Evolutionary conservation across 2,797 vertebrate species (phyloP).

Genomic region (Semaprochilodus insignis): DNA sequence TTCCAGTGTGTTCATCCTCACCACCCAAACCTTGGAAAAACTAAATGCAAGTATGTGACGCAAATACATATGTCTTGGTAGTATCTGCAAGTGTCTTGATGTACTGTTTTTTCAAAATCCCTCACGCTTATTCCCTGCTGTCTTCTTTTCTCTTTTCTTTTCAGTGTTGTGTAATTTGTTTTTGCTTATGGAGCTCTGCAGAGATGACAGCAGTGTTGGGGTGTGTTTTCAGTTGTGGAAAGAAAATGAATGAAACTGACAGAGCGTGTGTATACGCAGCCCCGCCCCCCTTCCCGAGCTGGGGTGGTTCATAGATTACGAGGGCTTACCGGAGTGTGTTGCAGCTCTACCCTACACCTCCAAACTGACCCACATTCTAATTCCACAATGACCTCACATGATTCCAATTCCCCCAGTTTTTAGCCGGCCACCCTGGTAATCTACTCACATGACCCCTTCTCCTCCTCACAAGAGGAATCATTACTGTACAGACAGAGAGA

Average conservation of each 20-base stretch:
- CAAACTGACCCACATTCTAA: slow-evolving; percentile 78
- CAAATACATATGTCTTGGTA: too few species aligned
- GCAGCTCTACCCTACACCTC: slow-evolving; percentile 73
- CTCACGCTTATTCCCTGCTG: not conserved
- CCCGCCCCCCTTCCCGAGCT: slow-evolving; percentile 38
- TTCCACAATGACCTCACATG: slow-evolving; percentile 61
- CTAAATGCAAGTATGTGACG: too few species aligned
- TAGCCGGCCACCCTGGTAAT: slow-evolving; percentile 66
- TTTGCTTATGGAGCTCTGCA: not conserved
- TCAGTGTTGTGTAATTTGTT: not conserved
- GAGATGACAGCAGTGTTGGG: not conserved
- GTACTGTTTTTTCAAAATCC: too few species aligned
- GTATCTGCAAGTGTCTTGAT: too few species aligned
- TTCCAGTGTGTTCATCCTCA: too few species aligned
- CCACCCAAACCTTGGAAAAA: too few species aligned
- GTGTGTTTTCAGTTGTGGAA: not conserved
- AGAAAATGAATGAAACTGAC: not conserved
- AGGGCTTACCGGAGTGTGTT: slow-evolving; percentile 61
- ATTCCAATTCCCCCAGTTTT: slow-evolving; percentile 43
- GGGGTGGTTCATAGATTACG: slow-evolving; percentile 66
- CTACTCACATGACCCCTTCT: slow-evolving; percentile 63
- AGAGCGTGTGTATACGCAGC: slow-evolving; percentile 4
- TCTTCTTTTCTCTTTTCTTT: not conserved
- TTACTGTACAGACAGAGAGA: slow-evolving; percentile 48
- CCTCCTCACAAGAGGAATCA: slow-evolving; percentile 52